A percentile compares a stretch with the other conserved stretches of the same genome.
These are phyloP conservation scores for Eubasilissa regina DNA, from an alignment of 1,140 invertebrate genomes.

Conservation along the genomic window DNA sequence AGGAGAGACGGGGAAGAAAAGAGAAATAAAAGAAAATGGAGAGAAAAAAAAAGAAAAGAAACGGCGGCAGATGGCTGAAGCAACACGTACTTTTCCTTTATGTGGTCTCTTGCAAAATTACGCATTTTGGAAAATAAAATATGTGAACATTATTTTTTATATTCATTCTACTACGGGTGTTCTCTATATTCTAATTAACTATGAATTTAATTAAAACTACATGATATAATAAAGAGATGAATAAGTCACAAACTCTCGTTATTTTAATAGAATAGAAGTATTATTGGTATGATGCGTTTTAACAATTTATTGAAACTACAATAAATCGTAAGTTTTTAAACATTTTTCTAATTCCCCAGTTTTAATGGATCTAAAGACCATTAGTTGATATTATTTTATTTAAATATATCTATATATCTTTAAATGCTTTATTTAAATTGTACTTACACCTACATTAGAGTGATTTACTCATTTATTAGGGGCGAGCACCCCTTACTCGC, in stretches of 20 bases:
- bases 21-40: slow-evolving; percentile 12
- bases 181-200: not conserved
- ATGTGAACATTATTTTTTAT: not conserved
- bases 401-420: no score
- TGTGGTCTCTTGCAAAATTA: not conserved
- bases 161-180: not conserved
- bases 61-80: slow-evolving; percentile 16
- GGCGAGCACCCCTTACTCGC: no score
- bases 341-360: no score
- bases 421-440: no score
- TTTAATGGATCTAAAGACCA: no score
- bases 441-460: not conserved
- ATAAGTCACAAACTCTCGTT: no score
- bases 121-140: not conserved
- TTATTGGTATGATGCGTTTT: not conserved
- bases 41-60: slow-evolving; percentile 25
- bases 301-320: no score
- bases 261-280: not conserved
- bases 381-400: no score
- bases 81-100: slow-evolving; percentile 23
- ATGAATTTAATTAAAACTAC: no score
- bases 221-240: not conserved
- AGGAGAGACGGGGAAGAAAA: not conserved
- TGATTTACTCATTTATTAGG: no score
- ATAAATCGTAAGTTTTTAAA: no score